Conservation (phyloP, 2,888 invertebrate species). For the Drosophila conformis region DNA sequence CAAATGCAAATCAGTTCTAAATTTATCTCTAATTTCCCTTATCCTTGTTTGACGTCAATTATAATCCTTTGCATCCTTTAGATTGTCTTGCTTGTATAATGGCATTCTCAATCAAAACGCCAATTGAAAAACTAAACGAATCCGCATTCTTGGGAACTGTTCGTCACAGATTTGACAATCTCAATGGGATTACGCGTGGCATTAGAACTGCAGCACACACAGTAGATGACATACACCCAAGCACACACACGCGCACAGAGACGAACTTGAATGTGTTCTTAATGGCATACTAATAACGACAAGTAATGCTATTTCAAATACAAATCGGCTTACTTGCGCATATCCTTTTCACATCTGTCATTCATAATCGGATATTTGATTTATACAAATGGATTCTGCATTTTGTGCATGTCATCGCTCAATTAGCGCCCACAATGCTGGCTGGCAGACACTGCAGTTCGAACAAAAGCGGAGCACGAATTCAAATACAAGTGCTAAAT, state of each 20-base stretch:
- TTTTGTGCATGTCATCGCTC: constrained; percentile 50
- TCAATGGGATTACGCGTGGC: constrained; percentile 35
- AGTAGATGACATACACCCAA: neutral
- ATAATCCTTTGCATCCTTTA: neutral
- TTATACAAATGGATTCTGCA: constrained; percentile 11
- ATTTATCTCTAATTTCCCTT: no score
- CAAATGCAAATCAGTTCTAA: no score
- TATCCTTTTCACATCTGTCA: constrained; percentile 33
- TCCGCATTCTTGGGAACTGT: neutral
- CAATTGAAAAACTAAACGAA: constrained; percentile 11
- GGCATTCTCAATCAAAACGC: constrained; percentile 21
- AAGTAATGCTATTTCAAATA: constrained; percentile 35
- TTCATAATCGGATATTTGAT: constrained; percentile 36
- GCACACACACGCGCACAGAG: neutral
- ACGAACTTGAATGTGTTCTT: constrained; percentile 2
- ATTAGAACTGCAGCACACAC: constrained; percentile 11
- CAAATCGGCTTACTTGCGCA: constrained; percentile 40
- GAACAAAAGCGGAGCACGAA: neutral
- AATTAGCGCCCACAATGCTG: constrained; percentile 37
- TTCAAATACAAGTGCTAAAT: neutral
- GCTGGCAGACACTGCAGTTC: constrained; percentile 22
- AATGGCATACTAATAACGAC: constrained; percentile 12
- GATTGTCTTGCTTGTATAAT: neutral
- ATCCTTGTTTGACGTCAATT: neutral
- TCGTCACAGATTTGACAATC: constrained; percentile 21